Conservation (phyloP, 2,797 vertebrate species). For the Phoeniculus purpureus region DNA sequence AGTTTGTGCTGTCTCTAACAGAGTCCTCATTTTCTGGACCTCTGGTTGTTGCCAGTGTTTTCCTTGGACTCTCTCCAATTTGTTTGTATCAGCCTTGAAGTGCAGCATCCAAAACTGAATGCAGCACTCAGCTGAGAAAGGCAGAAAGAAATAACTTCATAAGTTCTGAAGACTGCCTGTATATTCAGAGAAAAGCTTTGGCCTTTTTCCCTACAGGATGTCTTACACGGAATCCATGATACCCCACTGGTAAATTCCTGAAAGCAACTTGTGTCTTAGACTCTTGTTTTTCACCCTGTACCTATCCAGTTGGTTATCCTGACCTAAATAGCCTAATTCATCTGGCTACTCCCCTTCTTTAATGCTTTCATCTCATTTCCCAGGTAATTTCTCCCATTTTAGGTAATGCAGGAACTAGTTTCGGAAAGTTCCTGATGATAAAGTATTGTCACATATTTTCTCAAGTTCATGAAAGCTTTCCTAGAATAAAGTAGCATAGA, state of each 20-base stretch:
- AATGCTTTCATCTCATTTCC: not conserved
- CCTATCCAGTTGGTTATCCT: not conserved
- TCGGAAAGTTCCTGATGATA: not conserved
- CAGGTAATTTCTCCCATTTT: not conserved
- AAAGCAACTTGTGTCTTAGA: not conserved
- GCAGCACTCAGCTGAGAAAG: not conserved
- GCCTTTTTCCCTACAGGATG: not conserved
- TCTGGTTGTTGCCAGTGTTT: not conserved
- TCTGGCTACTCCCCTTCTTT: not conserved
- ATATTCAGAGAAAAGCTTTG: not conserved
- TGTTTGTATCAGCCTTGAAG: not conserved
- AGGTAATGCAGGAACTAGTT: not conserved
- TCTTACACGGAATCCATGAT: not conserved
- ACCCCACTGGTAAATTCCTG: not conserved
- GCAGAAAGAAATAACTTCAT: not conserved
- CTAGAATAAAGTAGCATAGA: not conserved
- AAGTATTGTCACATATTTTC: not conserved
- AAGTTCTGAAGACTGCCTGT: not conserved
- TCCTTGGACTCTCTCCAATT: not conserved
- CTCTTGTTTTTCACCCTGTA: not conserved
- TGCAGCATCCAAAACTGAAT: not conserved
- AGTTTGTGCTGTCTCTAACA: not conserved
- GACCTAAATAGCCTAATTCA: not conserved
- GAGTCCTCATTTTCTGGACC: not conserved
- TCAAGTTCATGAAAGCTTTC: not conserved